Evolutionary conservation across 2,797 vertebrate species (phyloP).

Genomic region (Notolabrus celidotus): DNA sequence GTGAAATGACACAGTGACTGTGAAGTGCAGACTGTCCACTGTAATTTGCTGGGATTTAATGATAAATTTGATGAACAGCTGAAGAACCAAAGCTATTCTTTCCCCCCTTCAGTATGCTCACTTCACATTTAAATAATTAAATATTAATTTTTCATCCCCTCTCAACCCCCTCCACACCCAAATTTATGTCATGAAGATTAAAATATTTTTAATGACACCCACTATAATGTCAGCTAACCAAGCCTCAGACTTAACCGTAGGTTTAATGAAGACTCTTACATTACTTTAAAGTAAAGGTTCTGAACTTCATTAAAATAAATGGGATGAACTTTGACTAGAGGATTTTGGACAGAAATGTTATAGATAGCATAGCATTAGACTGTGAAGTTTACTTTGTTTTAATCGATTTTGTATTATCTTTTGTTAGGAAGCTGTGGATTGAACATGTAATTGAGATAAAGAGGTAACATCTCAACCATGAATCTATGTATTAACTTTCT

Average conservation of each 20-base stretch:
- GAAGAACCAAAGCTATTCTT: conserved; percentile 26
- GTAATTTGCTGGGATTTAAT: conserved; percentile 45
- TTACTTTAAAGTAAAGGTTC: no score
- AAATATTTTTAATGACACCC: background rate
- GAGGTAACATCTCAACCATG: no score
- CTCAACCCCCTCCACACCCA: background rate
- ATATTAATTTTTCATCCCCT: background rate
- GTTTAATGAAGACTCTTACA: no score
- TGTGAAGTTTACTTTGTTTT: no score
- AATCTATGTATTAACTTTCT: no score
- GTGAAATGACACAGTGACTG: conserved; percentile 69
- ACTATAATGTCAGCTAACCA: background rate
- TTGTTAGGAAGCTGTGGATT: no score
- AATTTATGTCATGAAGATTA: background rate
- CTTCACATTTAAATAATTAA: conserved; percentile 7
- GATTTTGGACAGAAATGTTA: no score
- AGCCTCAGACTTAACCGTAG: background rate
- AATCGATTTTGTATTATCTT: no score
- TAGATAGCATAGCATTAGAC: no score
- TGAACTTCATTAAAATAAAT: no score
- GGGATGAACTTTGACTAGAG: no score
- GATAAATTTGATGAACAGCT: conserved; percentile 51
- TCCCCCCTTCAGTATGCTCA: background rate
- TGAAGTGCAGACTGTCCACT: conserved; percentile 62
- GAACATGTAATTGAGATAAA: no score